These are phyloP conservation scores for Acridotheres tristis DNA, from an alignment of 2,797 vertebrate species.

Conservation along the genomic window DNA sequence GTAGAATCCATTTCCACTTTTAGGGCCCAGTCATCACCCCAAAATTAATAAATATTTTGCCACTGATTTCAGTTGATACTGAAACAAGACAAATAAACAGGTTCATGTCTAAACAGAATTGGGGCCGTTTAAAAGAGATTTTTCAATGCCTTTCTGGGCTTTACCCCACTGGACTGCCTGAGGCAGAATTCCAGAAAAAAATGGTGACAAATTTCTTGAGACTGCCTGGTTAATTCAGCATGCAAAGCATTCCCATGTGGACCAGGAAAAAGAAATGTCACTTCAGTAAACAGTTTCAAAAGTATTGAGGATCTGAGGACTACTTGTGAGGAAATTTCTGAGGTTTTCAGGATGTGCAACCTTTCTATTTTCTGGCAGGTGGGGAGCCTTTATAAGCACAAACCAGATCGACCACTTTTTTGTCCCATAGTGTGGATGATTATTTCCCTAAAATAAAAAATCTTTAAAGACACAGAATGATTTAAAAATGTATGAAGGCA, in stretches of 20 bases:
- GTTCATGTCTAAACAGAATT: background rate
- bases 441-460: background rate
- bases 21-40: background rate
- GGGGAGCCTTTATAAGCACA: background rate
- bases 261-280: background rate
- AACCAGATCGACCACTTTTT: background rate
- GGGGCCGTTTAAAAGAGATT: background rate
- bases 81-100: background rate
- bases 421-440: fast-evolving
- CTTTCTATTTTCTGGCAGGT: background rate
- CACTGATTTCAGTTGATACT: background rate
- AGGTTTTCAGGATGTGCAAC: background rate
- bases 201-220: background rate
- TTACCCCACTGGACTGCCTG: background rate
- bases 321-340: background rate
- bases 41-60: background rate
- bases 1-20: background rate
- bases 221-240: background rate
- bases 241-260: background rate
- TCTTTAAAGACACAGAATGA: background rate
- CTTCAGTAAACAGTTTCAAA: background rate
- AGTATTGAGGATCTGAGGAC: background rate
- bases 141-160: background rate
- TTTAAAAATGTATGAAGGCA: background rate
- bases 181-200: background rate